Evolutionary conservation across 2,888 invertebrate genomes (phyloP), one percentile per base, ranked within the genome.

Genomic region (Taphrorychus bicolor): DNA sequence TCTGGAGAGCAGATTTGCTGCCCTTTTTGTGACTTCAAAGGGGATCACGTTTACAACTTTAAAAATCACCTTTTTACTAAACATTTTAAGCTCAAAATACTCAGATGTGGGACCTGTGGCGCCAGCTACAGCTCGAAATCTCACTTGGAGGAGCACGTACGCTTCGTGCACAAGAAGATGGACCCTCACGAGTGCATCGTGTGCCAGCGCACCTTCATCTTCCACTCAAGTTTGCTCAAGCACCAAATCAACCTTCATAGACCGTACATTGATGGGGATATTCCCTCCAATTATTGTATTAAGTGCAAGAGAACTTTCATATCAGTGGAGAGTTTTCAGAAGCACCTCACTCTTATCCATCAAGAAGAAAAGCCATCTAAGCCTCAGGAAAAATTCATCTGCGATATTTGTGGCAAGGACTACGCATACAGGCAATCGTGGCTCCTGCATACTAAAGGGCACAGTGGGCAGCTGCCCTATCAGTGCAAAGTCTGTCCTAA

Each of bases 11-110:
- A 74, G 16, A 77, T 78, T 62, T 72, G 73, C 1, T 82, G 82
- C 69, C 77, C 79, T 0, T 70, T 78, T 22, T 82, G 82, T 60
- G 64, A 72, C n/a, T 81, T 77, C 52, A 73, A 71, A 23, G 77
- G 79, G 9, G 42, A 23, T 1, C 19, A 58, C 1, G 14, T 45
- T 16, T 63, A 67, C 24, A 63, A 64, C 24, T 45, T 67, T 7
- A 63, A 61, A 32, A 61, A 59, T 18, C 70, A 70, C 24, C 40
- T 70, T 0, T 45, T 67, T n/a, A 63, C 60, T 5, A 58, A 53
- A 17, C 70, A 70, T 54, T 65, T 58, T n/a, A 64, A 65, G 18
- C 14, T 60, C 21, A 67, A 64, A 60, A 61, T 68, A 2, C 64
- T 61, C 17, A 64, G 64, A 24, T 70, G 70, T 23, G 64, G 61